phyloP scores from a whole-genome alignment of 2,888 invertebrate genomes.

The Synergus laeviventris region DNA sequence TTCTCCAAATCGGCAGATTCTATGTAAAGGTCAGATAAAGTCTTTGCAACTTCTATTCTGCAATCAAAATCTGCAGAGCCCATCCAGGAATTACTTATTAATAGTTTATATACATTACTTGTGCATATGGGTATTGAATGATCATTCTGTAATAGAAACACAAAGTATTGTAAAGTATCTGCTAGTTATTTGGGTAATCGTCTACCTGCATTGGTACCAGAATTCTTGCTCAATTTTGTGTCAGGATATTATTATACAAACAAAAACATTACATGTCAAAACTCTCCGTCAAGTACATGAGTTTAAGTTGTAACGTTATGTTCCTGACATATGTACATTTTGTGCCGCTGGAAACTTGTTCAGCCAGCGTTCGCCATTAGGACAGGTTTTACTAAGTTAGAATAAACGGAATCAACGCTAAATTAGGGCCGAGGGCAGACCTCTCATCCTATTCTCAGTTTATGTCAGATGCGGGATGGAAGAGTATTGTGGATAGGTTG shows the following conservation, averaged over 20 bases:
- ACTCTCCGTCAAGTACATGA: no score
- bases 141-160: conserved; percentile 38
- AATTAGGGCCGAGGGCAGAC: no score
- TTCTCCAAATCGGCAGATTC: conserved; percentile 41
- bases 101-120: conserved; percentile 57
- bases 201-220: background rate
- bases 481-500: no score
- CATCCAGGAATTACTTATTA: conserved; percentile 66
- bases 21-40: conserved; percentile 60
- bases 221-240: background rate
- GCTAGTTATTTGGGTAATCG: conserved; percentile 23
- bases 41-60: conserved; percentile 64
- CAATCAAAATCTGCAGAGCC: conserved; percentile 60
- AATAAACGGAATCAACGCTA: no score
- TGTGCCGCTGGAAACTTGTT: no score
- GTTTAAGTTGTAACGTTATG: no score
- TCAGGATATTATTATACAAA: background rate
- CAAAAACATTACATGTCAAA: no score
- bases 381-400: no score
- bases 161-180: conserved; percentile 3
- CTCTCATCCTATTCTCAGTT: no score
- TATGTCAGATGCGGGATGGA: no score
- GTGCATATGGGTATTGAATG: conserved; percentile 23
- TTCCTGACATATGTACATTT: no score
- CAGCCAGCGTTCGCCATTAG: no score